These are phyloP conservation scores for Nannoperca obscura DNA, from an alignment of 2,797 vertebrate species.

Conservation along the genomic window DNA sequence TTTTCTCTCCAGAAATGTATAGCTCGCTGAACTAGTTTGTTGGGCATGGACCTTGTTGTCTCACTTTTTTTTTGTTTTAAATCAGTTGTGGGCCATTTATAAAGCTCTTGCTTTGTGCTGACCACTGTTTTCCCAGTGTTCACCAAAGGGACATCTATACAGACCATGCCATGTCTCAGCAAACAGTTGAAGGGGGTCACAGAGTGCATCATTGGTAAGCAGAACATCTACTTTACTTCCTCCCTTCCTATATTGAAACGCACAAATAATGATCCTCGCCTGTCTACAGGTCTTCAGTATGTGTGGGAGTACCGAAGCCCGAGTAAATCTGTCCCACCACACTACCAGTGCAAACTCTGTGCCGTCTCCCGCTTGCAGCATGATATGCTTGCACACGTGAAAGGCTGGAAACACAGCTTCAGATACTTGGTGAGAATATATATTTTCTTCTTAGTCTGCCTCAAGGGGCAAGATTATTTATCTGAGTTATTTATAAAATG, in stretches of 20 bases:
- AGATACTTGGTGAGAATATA: slow-evolving; percentile 81
- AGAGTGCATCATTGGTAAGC: slow-evolving; percentile 83
- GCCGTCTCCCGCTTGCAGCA: slow-evolving; percentile 80
- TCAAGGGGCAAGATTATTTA: background rate
- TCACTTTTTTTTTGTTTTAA: background rate
- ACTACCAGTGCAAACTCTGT: slow-evolving; percentile 88
- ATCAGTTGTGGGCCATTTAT: background rate
- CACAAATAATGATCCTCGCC: slow-evolving; percentile 8
- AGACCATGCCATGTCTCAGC: slow-evolving; percentile 80
- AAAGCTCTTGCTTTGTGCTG: slow-evolving; percentile 39
- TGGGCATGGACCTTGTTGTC: background rate
- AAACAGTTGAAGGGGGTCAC: slow-evolving; percentile 77
- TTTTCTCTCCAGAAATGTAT: background rate
- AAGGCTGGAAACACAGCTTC: slow-evolving; percentile 86
- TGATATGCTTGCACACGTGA: slow-evolving; percentile 85
- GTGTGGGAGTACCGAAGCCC: slow-evolving; percentile 89
- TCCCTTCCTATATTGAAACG: background rate
- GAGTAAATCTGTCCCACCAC: slow-evolving; percentile 84
- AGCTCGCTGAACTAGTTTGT: slow-evolving; percentile 1
- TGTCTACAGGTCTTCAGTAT: slow-evolving; percentile 85
- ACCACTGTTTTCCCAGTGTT: slow-evolving; percentile 77
- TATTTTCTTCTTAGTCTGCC: background rate
- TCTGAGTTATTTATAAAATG: background rate
- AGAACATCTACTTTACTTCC: background rate
- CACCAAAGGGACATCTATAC: slow-evolving; percentile 76